Conservation (phyloP, 2,888 invertebrate species). For the Agriopis marginaria region DNA sequence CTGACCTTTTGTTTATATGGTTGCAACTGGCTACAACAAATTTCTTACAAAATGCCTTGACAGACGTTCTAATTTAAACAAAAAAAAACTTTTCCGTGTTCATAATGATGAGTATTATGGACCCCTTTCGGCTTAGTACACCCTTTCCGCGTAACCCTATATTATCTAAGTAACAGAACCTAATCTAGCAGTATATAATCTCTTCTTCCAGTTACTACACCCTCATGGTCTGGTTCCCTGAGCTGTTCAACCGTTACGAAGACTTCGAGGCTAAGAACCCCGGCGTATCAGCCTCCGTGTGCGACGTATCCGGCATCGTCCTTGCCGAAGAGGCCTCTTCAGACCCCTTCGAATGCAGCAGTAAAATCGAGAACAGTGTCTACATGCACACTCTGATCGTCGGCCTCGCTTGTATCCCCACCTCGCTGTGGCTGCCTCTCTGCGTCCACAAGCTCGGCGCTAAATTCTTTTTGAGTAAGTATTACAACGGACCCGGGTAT, state of each 20-base stretch:
- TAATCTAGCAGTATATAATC: background rate
- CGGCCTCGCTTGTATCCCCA: conserved; percentile 92
- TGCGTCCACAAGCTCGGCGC: conserved; percentile 93
- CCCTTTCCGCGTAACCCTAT: too few relatives aligned
- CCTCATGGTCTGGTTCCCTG: conserved; percentile 97
- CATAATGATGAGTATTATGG: too few relatives aligned
- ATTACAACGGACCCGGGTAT: background rate
- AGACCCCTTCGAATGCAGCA: conserved; percentile 87
- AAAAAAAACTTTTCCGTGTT: too few relatives aligned
- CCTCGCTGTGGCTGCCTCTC: conserved; percentile 92
- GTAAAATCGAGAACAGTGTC: conserved; percentile 88
- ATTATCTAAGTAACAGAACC: background rate
- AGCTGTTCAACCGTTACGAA: conserved; percentile 94
- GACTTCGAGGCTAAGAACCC: conserved; percentile 90
- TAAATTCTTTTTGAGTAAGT: conserved; percentile 93
- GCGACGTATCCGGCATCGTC: conserved; percentile 91
- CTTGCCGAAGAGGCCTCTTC: conserved; percentile 72
- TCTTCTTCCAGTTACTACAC: conserved; percentile 92
- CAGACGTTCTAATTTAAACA: too few relatives aligned
- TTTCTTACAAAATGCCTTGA: too few relatives aligned
- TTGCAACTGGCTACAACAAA: too few relatives aligned
- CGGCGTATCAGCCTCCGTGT: conserved; percentile 90
- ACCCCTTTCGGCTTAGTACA: too few relatives aligned
- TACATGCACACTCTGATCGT: conserved; percentile 92
- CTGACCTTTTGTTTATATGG: too few relatives aligned